Conservation (phyloP, 1,140 invertebrate species). For the Chymomyza costata region DNA sequence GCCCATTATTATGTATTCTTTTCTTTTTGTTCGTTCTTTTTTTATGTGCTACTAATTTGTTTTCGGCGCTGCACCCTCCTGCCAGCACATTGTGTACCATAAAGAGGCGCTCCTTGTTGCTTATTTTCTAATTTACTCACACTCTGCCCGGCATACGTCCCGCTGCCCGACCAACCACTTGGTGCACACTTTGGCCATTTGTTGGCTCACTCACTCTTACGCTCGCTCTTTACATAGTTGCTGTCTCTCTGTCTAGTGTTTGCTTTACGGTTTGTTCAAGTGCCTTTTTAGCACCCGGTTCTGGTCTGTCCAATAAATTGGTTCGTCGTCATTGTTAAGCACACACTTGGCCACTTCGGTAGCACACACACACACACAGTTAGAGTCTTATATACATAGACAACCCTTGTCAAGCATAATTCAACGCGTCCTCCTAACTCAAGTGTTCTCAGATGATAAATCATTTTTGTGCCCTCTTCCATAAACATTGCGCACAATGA, state of each 20-base stretch:
- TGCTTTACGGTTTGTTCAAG: constrained; percentile 47
- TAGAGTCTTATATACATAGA: not conserved
- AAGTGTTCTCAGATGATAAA: constrained; percentile 57
- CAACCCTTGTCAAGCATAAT: constrained; percentile 8
- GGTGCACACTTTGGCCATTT: constrained; percentile 5
- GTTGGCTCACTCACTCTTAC: not conserved
- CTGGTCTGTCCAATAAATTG: constrained; percentile 54
- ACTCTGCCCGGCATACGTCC: constrained; percentile 10
- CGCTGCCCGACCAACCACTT: no score
- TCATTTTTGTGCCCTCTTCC: constrained; percentile 33
- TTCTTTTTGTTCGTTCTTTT: constrained; percentile 9
- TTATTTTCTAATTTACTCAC: constrained; percentile 61
- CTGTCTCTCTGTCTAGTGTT: constrained; percentile 38
- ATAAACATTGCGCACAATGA: not conserved
- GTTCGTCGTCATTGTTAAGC: constrained; percentile 58
- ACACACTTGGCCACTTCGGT: constrained; percentile 53
- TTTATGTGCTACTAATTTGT: constrained; percentile 9
- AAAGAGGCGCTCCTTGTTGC: constrained; percentile 44
- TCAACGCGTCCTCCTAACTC: constrained; percentile 20
- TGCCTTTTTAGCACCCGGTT: constrained; percentile 1
- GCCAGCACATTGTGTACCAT: not conserved
- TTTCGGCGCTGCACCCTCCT: not conserved
- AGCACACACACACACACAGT: constrained; percentile 28
- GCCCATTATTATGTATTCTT: no score
- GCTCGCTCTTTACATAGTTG: not conserved